phyloP scores from a whole-genome alignment of 2,797 vertebrate species.

The Acanthurus lineatus region DNA sequence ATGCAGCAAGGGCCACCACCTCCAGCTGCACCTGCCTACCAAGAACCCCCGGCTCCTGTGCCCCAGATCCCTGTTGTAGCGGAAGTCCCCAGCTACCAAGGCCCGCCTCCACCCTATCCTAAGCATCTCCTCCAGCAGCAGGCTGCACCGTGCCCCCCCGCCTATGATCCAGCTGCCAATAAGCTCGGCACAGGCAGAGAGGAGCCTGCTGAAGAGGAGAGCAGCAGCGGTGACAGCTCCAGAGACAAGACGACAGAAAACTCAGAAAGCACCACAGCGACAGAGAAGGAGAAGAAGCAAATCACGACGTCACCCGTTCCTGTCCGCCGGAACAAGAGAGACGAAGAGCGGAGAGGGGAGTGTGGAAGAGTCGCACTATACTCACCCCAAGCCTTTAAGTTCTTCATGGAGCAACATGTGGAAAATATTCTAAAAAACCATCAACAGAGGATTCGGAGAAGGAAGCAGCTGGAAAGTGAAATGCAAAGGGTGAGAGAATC shows the following conservation, averaged over 20 bases:
- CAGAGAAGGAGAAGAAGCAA: constrained; percentile 95
- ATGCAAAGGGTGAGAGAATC: constrained; percentile 94
- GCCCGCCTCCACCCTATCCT: constrained; percentile 96
- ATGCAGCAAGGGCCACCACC: constrained; percentile 83
- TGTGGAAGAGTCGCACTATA: constrained; percentile 91
- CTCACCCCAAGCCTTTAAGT: constrained; percentile 98
- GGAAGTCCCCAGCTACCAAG: constrained; percentile 95
- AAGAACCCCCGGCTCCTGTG: constrained; percentile 84
- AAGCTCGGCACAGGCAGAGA: constrained; percentile 86
- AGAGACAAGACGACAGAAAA: constrained; percentile 72
- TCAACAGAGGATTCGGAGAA: constrained; percentile 93
- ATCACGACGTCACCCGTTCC: constrained; percentile 98
- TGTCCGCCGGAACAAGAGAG: constrained; percentile 93
- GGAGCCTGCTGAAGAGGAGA: constrained; percentile 87
- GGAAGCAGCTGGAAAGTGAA: constrained; percentile 97
- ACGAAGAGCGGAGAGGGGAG: constrained; percentile 94
- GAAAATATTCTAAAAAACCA: constrained; percentile 98
- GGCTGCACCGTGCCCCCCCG: constrained; percentile 75
- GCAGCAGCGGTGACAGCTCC: constrained; percentile 51
- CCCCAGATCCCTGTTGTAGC: constrained; percentile 83
- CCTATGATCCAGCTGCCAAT: constrained; percentile 85
- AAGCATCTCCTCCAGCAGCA: constrained; percentile 93
- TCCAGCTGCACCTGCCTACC: constrained; percentile 82
- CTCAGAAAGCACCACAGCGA: constrained; percentile 65
- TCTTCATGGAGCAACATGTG: constrained; percentile 99